Base-by-base conservation (phyloP, 2,113 vertebrate genomes). In the Falco punctatus region DNA sequence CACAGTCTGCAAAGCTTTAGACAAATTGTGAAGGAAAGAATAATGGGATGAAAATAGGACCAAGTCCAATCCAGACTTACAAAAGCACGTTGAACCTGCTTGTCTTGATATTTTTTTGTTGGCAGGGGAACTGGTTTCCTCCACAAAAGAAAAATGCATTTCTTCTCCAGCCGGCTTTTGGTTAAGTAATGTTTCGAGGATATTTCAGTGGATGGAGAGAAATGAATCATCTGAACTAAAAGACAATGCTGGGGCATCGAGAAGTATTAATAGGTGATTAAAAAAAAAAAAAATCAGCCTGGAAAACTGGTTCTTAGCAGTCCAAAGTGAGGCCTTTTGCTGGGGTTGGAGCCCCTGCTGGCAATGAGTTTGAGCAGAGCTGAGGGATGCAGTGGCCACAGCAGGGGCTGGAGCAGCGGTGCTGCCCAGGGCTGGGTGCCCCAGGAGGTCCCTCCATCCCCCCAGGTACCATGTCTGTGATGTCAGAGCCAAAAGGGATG, bases 11-110 rank as follows among this genome's bases (percentile, higher is more conserved):
- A 70, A 61, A 90, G 78, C 89, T 92, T 74, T 51, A 66, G 67
- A 86, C 72, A 86, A 90, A 90, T 51, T 51, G 77, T 57, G 77
- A 90, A 83, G 86, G 73, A 35, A 84, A 92, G 82, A 90, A 92
- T 57, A 94, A 90, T 77, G 86, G 90, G 82, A 84, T 92, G 90
- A 81, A 81, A 96, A 92, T 74, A 87, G 95, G 86, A 86, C 49
- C 0, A 7, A 61, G 81, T 66, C 86, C 86, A 92, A 81, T 66
- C 83, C 62, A 65, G 89, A 7, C 40, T 90, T 55, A 79, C 86
- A 90, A 90, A 94, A 58, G 90, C 78, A 58, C 48, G 57, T 58
- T 77, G 82, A 94, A 88, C 79, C 79, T 57, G 48, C 73, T 81
- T 48, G 69, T 77, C 92, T 71, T 77, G 67, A 46, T 86, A 11